Conservation (phyloP, 2,888 invertebrate genomes). For the Drosophila histrio region DNA sequence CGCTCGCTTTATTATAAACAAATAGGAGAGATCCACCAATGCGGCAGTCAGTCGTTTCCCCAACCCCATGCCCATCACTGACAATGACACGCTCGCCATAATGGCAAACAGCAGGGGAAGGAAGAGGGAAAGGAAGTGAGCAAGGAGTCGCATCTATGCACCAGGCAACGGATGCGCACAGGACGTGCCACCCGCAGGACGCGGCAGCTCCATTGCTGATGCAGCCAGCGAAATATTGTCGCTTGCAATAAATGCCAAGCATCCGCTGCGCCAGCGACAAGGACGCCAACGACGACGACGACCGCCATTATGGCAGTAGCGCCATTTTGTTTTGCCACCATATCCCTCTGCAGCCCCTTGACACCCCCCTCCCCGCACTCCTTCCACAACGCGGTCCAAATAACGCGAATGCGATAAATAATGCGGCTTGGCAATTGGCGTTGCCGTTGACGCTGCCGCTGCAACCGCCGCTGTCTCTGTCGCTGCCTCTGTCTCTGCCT, state of each 20-base stretch:
- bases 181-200: slow-evolving; percentile 33
- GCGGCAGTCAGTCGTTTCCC: slow-evolving; percentile 5
- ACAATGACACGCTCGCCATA: slow-evolving; percentile 55
- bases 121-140: too few species aligned
- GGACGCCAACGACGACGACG: slow-evolving; percentile 45
- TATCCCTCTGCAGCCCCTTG: slow-evolving; percentile 1
- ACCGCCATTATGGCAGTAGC: slow-evolving; percentile 70
- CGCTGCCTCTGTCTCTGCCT: slow-evolving; percentile 13
- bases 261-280: slow-evolving; percentile 70
- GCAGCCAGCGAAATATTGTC: slow-evolving; percentile 74
- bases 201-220: slow-evolving; percentile 26
- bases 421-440: slow-evolving; percentile 73
- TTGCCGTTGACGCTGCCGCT: slow-evolving; percentile 17
- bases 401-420: slow-evolving; percentile 72
- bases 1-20: slow-evolving; percentile 68
- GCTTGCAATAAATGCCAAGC: slow-evolving; percentile 79
- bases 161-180: slow-evolving; percentile 46
- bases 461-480: not conserved
- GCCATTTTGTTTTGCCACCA: slow-evolving; percentile 67
- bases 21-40: slow-evolving; percentile 50
- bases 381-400: slow-evolving; percentile 31
- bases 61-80: slow-evolving; percentile 3
- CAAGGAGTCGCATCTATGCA: slow-evolving; percentile 36
- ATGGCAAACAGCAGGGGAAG: slow-evolving; percentile 18
- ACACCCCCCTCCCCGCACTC: not conserved